These are phyloP conservation scores for Drosophila quasianomalipes DNA, from an alignment of 2,888 invertebrate genomes.

Conservation along the genomic window DNA sequence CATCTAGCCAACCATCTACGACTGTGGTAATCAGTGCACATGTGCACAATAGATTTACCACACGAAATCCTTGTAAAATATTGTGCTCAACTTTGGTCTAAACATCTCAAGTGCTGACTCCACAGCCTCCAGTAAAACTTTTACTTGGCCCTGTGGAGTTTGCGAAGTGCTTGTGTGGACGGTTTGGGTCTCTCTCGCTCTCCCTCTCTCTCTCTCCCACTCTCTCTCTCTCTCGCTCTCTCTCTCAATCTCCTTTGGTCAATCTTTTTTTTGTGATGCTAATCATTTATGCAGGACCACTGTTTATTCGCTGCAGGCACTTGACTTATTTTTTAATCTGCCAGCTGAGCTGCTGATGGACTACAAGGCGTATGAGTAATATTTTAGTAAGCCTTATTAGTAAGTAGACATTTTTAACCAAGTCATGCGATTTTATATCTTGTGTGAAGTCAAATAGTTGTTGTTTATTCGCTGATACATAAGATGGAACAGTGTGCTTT, in stretches of 20 bases:
- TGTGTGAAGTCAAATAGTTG: background rate
- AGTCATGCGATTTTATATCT: background rate
- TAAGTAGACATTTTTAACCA: background rate
- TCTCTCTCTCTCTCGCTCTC: background rate
- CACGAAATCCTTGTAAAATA: constrained; percentile 75
- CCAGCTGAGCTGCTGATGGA: constrained; percentile 23
- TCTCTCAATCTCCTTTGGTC: background rate
- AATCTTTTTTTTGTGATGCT: constrained; percentile 26
- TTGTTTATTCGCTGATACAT: background rate
- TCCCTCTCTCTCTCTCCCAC: background rate
- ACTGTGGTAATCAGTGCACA: constrained; percentile 69
- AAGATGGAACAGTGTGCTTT: background rate
- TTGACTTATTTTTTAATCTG: constrained; percentile 26
- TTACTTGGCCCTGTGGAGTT: constrained; percentile 13
- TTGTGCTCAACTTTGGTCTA: constrained; percentile 53
- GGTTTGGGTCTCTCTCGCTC: constrained; percentile 10
- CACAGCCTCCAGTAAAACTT: constrained; percentile 21
- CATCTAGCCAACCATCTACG: constrained; percentile 9
- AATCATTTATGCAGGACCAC: constrained; percentile 36
- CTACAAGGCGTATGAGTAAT: constrained; percentile 37
- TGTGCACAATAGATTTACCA: constrained; percentile 66
- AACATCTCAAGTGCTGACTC: constrained; percentile 41
- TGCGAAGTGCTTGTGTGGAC: constrained; percentile 37
- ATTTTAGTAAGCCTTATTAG: constrained; percentile 3
- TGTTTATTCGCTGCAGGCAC: constrained; percentile 33